These are phyloP conservation scores for Lasioglossum villosulum DNA, from an alignment of 2,888 invertebrate genomes.

Conservation along the genomic window DNA sequence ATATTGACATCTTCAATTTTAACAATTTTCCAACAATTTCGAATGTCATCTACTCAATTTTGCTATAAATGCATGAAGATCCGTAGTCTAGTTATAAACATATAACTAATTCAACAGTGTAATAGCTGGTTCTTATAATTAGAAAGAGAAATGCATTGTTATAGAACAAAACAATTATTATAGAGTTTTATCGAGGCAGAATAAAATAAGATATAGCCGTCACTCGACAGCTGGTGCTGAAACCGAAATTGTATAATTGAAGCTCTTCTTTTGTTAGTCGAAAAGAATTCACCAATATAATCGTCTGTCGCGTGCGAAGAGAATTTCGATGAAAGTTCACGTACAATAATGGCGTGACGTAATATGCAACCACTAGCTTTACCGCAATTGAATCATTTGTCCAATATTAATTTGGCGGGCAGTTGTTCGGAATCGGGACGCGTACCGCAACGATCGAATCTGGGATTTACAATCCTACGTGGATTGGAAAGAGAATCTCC, in stretches of 20 bases:
- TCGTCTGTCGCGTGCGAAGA: not conserved
- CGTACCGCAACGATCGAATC: not conserved
- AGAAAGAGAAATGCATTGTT: no score
- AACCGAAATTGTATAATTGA: not conserved
- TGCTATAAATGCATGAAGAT: no score
- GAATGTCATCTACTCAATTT: no score
- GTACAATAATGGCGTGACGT: not conserved
- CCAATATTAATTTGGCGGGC: constrained; percentile 6
- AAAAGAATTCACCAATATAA: not conserved
- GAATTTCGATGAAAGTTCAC: not conserved
- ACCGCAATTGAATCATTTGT: not conserved
- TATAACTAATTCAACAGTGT: no score
- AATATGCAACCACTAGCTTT: not conserved
- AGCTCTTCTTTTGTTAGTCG: not conserved
- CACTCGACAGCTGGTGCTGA: no score
- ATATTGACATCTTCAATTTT: no score
- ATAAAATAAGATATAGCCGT: no score
- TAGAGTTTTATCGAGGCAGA: no score
- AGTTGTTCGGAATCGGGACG: not conserved
- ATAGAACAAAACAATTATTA: no score
- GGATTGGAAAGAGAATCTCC: not conserved
- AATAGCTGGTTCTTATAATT: no score
- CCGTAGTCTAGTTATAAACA: no score
- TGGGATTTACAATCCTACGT: not conserved
- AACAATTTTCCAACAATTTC: no score